Evolutionary conservation across 2,888 invertebrate species (phyloP), one percentile per base, ranked within the genome.

Genomic region (Luperina nickerlii): DNA sequence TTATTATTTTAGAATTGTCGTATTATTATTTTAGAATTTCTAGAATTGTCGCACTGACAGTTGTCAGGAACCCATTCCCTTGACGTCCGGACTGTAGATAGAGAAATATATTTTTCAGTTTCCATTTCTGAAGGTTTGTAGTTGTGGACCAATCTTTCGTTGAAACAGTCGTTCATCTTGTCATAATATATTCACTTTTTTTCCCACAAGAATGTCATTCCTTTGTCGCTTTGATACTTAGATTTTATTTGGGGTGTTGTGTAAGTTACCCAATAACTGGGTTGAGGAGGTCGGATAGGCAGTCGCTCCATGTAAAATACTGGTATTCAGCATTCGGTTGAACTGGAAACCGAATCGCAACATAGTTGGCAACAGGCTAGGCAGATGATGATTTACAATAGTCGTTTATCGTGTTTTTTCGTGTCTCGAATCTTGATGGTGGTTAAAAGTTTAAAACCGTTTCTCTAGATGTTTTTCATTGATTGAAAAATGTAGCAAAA

Each of bases 381-480:
- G 3, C 11, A 45, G 20, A 18, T 24, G 8, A 15, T 18, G 0
- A 38, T 2, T 0, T 69, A 2, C 13, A 4, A 77, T 24, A 1
- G 27, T 18, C 1, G 18, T 77, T 48, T 42, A n/a, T 62, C 13
- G 2, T 42, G 15, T 20, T 54, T n/a, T 38, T 27, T 0, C 6
- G 45, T 38, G 5, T 13, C 27, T 74, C 27, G 18, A 54, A 63
- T 51, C 11, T 32, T 54, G 8, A 57, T 51, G 72, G 86, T 82
- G 83, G 82, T 83, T 73, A 70, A 76, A 81, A 76, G 75, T 69
- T 85, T 54, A 69, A 74, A 60, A 69, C 1, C 0, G 15, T 20
- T 60, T 70, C 27, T 73, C 27, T 70, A 69, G 45, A 38, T 54
- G 8, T 42, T 83, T 81, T 81, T 71, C 82, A 62, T 67, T 81